Base-by-base conservation (phyloP, 2,797 vertebrate species). In the Cyclopterus lumpus region DNA sequence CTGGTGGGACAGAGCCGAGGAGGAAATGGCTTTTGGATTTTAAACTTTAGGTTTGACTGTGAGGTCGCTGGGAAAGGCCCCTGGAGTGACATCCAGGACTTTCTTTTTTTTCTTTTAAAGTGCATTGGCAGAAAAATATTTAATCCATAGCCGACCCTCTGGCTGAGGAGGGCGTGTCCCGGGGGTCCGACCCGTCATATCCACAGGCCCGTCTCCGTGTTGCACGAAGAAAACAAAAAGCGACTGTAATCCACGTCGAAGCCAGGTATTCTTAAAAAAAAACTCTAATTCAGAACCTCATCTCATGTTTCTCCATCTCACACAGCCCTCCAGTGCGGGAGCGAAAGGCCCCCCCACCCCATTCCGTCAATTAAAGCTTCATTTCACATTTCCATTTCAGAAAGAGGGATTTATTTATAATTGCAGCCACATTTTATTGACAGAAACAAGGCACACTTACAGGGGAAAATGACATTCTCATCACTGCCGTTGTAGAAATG, bases 361-460 rank as follows among this genome's bases (percentile, higher is more conserved):
- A 38, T 48, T 14, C 16, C 12, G 32, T 54, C 61, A 73, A 88
- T 73, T 66, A 86, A 87, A 74, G 75, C 73, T 51, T 83, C 75
- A 55, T 55, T 75, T 86, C 81, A 83, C 75, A 77, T 79, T 77
- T 72, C 18, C 66, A 55, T 67, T 86, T 73, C 34, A 84, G 26
- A 79, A 66, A 87, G 59, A 85, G 30, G 49, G 49, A 62, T 85
- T 85, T 82, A 73, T 84, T 86, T 71, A 36, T 64, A 59, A 84
- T 83, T 68, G 72, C 63, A 83, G 51, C 58, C 74, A 87, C 40
- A 82, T 59, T 82, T 87, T 81, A 87, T 79, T 83, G 34, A 89
- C 81, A 88, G 48, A 69, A 66, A 77, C 48, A 82, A 77, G 60
- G 64, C 75, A 88, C 67, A 86, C 18, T 42, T 88, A 89, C 83